Conservation (phyloP, 2,113 vertebrate genomes). For the Oncorhynchus nerka region DNA sequence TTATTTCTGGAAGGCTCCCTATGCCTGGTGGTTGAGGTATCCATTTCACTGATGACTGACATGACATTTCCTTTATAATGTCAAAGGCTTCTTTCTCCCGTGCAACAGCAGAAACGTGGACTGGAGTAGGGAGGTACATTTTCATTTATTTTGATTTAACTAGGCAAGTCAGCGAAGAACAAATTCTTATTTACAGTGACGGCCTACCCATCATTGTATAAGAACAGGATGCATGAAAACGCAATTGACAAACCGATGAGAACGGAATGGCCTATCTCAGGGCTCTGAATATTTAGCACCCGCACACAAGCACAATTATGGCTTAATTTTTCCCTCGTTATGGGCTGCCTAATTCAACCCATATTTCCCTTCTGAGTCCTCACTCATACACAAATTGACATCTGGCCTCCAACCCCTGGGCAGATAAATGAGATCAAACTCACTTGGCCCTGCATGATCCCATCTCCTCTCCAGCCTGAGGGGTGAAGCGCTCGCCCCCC, state of each 20-base stretch:
- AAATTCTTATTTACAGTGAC: too few relatives aligned
- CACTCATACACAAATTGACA: not conserved
- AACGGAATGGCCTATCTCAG: not conserved
- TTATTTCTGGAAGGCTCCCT: conserved; percentile 5
- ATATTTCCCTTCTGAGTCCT: not conserved
- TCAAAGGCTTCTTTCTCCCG: conserved; percentile 40
- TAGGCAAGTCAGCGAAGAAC: too few relatives aligned
- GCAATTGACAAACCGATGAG: not conserved
- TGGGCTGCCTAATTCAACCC: not conserved
- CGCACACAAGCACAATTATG: not conserved
- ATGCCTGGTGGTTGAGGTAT: conserved; percentile 35
- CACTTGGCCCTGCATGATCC: conserved; percentile 21
- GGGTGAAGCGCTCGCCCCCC: not conserved
- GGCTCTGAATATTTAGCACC: not conserved
- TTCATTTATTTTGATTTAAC: too few relatives aligned
- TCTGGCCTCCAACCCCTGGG: conserved; percentile 15
- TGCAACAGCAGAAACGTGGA: not conserved
- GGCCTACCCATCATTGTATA: not conserved
- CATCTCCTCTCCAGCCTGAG: conserved; percentile 18
- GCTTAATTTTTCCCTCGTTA: too few relatives aligned
- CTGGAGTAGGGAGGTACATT: conserved; percentile 1
- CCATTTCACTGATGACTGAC: conserved; percentile 50
- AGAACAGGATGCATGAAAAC: not conserved
- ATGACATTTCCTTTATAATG: conserved; percentile 67
- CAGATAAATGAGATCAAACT: conserved; percentile 40